Evolutionary conservation across 2,797 vertebrate species (phyloP).

Genomic region (Aplochiton taeniatus): DNA sequence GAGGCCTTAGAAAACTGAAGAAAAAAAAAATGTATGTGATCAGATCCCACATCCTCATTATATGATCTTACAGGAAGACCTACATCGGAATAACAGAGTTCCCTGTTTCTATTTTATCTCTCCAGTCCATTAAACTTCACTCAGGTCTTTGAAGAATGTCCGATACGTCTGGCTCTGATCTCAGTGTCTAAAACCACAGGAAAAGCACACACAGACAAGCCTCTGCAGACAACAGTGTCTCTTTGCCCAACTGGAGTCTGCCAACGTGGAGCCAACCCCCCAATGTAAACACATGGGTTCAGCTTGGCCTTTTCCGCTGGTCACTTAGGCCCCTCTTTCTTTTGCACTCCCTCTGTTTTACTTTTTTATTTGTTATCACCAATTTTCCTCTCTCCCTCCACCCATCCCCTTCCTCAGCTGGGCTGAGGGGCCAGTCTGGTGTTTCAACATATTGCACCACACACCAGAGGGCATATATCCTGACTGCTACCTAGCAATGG

Average conservation of each 20-base stretch:
- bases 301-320: slow-evolving; percentile 46
- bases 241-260: slow-evolving; percentile 36
- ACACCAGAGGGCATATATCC: slow-evolving; percentile 37
- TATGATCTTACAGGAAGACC: slow-evolving; percentile 42
- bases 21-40: slow-evolving; percentile 56
- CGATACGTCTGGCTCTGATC: slow-evolving; percentile 33
- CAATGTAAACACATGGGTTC: slow-evolving; percentile 56
- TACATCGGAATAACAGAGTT: slow-evolving; percentile 52
- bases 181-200: slow-evolving; percentile 35
- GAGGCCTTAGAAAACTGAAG: slow-evolving; percentile 49
- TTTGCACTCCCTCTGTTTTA: slow-evolving; percentile 23
- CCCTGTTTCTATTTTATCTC: slow-evolving; percentile 37
- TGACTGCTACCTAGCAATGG: slow-evolving; percentile 38
- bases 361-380: slow-evolving; percentile 45
- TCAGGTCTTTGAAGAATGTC: slow-evolving; percentile 42
- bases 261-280: slow-evolving; percentile 51
- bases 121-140: slow-evolving; percentile 40
- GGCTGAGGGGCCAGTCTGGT: slow-evolving; percentile 37
- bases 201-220: slow-evolving; percentile 39
- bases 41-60: slow-evolving; percentile 59
- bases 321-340: slow-evolving; percentile 31
- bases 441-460: slow-evolving; percentile 44
- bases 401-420: slow-evolving; percentile 65
- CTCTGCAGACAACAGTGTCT: slow-evolving; percentile 26
- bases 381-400: slow-evolving; percentile 59